A percentile compares a stretch with the other conserved stretches of the same genome.
phyloP scores from a whole-genome alignment of 2,888 invertebrate genomes.

The Helicoverpa assulta region DNA sequence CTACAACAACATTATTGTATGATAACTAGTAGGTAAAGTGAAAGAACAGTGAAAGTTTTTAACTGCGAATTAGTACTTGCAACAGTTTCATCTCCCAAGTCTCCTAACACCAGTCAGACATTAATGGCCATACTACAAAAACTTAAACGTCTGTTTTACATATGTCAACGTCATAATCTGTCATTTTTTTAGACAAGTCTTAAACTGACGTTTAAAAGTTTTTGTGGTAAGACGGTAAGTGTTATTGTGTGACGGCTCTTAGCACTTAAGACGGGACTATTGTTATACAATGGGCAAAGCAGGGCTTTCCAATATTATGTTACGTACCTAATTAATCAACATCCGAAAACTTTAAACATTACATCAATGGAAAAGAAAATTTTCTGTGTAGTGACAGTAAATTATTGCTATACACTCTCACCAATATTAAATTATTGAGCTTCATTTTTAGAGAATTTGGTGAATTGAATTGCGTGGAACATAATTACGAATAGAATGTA shows the following conservation, averaged over 20 bases:
- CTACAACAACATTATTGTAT: too few relatives aligned
- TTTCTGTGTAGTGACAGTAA: background rate
- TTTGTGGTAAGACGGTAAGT: too few relatives aligned
- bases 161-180: too few relatives aligned
- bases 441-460: too few relatives aligned
- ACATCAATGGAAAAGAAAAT: background rate
- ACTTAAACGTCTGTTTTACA: too few relatives aligned
- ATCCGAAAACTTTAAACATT: background rate
- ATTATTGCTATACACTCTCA: too few relatives aligned
- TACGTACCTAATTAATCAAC: background rate
- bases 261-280: constrained; percentile 8
- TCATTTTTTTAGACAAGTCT: too few relatives aligned
- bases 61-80: constrained; percentile 8
- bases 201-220: too few relatives aligned
- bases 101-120: constrained; percentile 19
- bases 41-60: background rate
- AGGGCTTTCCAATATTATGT: background rate
- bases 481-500: too few relatives aligned
- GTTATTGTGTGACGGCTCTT: constrained; percentile 5
- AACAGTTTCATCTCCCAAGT: background rate
- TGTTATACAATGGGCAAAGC: background rate
- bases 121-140: too few relatives aligned
- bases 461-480: too few relatives aligned
- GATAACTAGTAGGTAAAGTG: background rate
- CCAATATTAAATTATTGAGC: too few relatives aligned